Conservation (phyloP, 2,797 vertebrate species). For the Garrulus glandarius region DNA sequence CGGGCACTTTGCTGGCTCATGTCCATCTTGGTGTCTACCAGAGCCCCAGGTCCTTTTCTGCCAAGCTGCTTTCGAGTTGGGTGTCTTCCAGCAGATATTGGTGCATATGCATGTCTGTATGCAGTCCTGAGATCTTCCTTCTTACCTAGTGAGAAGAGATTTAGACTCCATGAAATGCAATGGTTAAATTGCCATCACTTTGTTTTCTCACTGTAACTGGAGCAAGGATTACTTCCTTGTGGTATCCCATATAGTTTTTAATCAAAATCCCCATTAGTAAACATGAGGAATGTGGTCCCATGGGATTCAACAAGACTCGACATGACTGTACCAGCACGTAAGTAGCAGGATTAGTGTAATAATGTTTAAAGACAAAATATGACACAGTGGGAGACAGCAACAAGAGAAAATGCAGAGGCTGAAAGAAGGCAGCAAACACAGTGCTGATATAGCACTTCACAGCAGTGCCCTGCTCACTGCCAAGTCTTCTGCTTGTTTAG, state of each 20-base stretch:
- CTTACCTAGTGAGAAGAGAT: not conserved
- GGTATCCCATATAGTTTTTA: not conserved
- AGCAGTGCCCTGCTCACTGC: not conserved
- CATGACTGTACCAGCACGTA: not conserved
- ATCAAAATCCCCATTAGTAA: not conserved
- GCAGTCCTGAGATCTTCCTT: not conserved
- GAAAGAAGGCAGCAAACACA: not conserved
- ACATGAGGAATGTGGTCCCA: not conserved
- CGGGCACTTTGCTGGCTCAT: not conserved
- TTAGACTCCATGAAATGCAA: not conserved
- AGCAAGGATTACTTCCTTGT: not conserved
- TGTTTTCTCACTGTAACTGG: not conserved
- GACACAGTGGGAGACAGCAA: not conserved
- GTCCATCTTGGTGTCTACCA: not conserved
- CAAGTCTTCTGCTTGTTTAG: not conserved
- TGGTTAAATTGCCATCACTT: not conserved
- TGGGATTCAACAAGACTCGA: not conserved
- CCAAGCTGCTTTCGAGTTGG: not conserved
- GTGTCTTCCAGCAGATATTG: not conserved
- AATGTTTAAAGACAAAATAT: constrained; percentile 9
- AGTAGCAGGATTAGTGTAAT: constrained; percentile 6
- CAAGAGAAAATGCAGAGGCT: not conserved
- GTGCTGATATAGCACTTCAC: not conserved
- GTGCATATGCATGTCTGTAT: not conserved
- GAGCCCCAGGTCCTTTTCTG: not conserved